phyloP scores from a whole-genome alignment of 2,888 invertebrate species.

The Melieria omissa region DNA sequence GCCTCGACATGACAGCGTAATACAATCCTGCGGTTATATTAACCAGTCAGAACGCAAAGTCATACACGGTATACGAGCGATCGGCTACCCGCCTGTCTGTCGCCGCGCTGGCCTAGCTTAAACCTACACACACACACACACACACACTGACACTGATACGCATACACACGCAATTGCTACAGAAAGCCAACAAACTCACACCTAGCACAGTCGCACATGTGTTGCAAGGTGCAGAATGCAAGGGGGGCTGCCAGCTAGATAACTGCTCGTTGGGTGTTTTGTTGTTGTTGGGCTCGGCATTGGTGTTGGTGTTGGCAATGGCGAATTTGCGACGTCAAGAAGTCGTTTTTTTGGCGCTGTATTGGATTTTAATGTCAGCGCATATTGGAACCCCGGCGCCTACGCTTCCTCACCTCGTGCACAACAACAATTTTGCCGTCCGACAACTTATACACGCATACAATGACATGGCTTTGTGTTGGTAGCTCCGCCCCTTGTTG shows the following conservation, averaged over 20 bases:
- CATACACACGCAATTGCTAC: constrained; percentile 23
- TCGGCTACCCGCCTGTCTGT: constrained; percentile 20
- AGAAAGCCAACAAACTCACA: constrained; percentile 45
- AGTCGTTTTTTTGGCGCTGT: constrained; percentile 60
- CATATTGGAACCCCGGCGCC: constrained; percentile 17
- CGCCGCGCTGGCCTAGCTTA: constrained; percentile 15
- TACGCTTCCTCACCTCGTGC: neutral
- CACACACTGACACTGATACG: constrained; percentile 29
- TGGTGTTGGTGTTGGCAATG: constrained; percentile 4
- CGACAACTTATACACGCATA: neutral
- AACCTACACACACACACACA: constrained; percentile 27
- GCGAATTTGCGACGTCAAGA: constrained; percentile 64
- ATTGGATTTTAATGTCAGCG: constrained; percentile 51
- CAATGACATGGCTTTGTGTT: neutral
- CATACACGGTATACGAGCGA: constrained; percentile 42
- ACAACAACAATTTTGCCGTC: neutral
- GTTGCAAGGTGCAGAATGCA: too few species aligned
- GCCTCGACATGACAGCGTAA: constrained; percentile 42
- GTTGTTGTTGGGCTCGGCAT: neutral
- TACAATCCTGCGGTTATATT: constrained; percentile 65
- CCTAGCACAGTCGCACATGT: neutral
- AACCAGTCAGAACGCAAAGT: constrained; percentile 65
- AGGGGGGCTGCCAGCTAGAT: too few species aligned
- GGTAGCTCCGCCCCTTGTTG: constrained; percentile 42
- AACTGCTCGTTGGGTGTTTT: too few species aligned